Conservation (phyloP, 2,113 vertebrate genomes). For the Lepus timidus region DNA sequence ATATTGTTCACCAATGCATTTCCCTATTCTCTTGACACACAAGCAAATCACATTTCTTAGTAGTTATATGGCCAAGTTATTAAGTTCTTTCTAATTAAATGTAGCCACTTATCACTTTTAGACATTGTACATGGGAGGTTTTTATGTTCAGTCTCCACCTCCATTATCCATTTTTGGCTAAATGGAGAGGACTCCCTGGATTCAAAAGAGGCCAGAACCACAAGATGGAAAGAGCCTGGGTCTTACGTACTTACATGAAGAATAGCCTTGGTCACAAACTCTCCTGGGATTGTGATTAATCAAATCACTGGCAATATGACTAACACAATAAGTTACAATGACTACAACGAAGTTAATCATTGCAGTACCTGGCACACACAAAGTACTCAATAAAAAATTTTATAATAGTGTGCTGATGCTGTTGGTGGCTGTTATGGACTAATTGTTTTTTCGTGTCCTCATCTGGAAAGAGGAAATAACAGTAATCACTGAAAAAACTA, state of each 20-base stretch:
- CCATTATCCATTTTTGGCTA: neutral
- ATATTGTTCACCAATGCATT: neutral
- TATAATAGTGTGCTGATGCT: neutral
- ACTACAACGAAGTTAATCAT: conserved; percentile 23
- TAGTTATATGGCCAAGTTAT: neutral
- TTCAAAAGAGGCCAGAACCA: neutral
- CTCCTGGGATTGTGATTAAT: neutral
- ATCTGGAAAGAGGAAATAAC: neutral
- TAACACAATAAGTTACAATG: neutral
- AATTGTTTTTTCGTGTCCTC: neutral
- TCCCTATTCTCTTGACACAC: neutral
- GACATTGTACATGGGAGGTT: neutral
- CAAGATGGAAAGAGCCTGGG: neutral
- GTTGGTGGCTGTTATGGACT: neutral
- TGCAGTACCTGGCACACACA: neutral
- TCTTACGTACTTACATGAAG: conserved; percentile 22
- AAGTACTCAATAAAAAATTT: neutral
- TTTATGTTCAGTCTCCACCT: neutral
- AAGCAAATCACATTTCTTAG: neutral
- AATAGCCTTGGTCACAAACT: neutral
- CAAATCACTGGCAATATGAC: conserved; percentile 5
- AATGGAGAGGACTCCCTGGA: neutral
- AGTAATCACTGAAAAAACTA: conserved; percentile 28
- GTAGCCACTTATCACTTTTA: neutral
- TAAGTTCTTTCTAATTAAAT: conserved; percentile 52